A percentile compares a stretch with the other conserved stretches of the same genome.
Conservation (phyloP, 2,888 invertebrate genomes). For the Chromoteleia sp. region DNA sequence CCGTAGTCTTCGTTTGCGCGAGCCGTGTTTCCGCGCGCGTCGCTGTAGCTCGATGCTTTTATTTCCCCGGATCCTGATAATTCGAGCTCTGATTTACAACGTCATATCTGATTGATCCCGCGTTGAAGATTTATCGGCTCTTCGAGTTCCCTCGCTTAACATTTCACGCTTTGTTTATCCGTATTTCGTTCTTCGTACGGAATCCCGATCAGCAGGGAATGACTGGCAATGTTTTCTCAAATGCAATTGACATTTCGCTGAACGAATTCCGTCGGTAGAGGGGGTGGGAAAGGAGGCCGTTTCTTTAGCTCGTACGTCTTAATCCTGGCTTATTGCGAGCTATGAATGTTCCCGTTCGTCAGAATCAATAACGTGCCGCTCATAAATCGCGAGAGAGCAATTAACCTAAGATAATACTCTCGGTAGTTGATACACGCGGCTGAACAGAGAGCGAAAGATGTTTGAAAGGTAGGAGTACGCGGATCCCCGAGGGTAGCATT, state of each 20-base stretch:
- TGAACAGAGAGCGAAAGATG: slow-evolving; percentile 50
- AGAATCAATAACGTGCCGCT: slow-evolving; percentile 53
- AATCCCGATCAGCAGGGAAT: slow-evolving; percentile 5
- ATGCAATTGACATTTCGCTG: slow-evolving; percentile 12
- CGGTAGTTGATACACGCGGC: slow-evolving; percentile 51
- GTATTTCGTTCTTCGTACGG: background rate
- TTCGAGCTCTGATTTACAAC: slow-evolving; percentile 66
- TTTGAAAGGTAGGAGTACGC: slow-evolving; percentile 73
- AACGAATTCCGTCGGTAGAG: slow-evolving; percentile 17
- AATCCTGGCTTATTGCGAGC: slow-evolving; percentile 33
- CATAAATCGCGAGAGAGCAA: slow-evolving; percentile 60
- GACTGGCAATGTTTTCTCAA: slow-evolving; percentile 16
- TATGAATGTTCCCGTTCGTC: slow-evolving; percentile 43
- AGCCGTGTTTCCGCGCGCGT: slow-evolving; percentile 53
- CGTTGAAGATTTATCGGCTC: slow-evolving; percentile 41
- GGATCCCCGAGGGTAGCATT: slow-evolving; percentile 84
- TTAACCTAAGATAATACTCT: slow-evolving; percentile 67
- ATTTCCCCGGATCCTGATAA: slow-evolving; percentile 80
- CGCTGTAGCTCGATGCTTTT: slow-evolving; percentile 75
- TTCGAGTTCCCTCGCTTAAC: slow-evolving; percentile 11
- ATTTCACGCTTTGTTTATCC: slow-evolving; percentile 8
- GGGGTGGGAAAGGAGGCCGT: background rate
- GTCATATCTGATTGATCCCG: slow-evolving; percentile 59
- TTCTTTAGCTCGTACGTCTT: slow-evolving; percentile 27
- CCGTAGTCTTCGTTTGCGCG: slow-evolving; percentile 42